A percentile compares a stretch with the other conserved stretches of the same genome.
Conservation (phyloP, 2,797 vertebrate genomes). For the Poeciliopsis turneri region DNA sequence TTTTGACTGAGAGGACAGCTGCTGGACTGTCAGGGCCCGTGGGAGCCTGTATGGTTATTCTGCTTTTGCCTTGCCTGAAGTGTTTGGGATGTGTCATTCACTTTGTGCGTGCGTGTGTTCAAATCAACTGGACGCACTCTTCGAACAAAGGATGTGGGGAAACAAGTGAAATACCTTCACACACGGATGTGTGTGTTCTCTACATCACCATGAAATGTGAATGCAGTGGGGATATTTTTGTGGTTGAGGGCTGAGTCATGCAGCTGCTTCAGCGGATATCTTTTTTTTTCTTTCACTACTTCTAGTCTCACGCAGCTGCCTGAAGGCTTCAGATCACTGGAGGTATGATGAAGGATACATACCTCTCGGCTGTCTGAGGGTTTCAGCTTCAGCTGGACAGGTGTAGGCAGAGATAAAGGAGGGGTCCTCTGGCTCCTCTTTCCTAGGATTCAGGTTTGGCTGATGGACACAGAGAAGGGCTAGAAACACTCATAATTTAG, state of each 20-base stretch:
- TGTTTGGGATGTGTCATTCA: slow-evolving; percentile 71
- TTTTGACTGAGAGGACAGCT: slow-evolving; percentile 80
- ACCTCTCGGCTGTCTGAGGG: slow-evolving; percentile 54
- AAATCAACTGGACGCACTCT: slow-evolving; percentile 43
- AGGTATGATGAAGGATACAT: slow-evolving; percentile 51
- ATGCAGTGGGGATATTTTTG: slow-evolving; percentile 23
- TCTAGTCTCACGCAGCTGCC: slow-evolving; percentile 14
- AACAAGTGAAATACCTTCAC: slow-evolving; percentile 54
- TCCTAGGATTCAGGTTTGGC: slow-evolving; percentile 25
- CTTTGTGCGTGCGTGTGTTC: slow-evolving; percentile 33
- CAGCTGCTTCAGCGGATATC: slow-evolving; percentile 16
- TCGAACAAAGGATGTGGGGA: slow-evolving; percentile 58
- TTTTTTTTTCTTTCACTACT: slow-evolving; percentile 22
- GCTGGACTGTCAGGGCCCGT: slow-evolving; percentile 73
- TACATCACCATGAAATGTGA: slow-evolving; percentile 25
- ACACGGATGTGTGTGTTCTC: slow-evolving; percentile 37
- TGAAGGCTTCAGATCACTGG: slow-evolving; percentile 55
- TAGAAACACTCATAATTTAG: slow-evolving; percentile 10
- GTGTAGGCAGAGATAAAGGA: slow-evolving; percentile 44
- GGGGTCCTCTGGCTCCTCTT: slow-evolving; percentile 21
- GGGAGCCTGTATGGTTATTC: slow-evolving; percentile 53
- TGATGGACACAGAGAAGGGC: slow-evolving; percentile 35
- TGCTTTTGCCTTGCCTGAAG: slow-evolving; percentile 54
- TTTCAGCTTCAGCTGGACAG: slow-evolving; percentile 49
- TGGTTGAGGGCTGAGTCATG: slow-evolving; percentile 41